Conservation (phyloP, 2,888 invertebrate species). For the Hydraecia micacea region DNA sequence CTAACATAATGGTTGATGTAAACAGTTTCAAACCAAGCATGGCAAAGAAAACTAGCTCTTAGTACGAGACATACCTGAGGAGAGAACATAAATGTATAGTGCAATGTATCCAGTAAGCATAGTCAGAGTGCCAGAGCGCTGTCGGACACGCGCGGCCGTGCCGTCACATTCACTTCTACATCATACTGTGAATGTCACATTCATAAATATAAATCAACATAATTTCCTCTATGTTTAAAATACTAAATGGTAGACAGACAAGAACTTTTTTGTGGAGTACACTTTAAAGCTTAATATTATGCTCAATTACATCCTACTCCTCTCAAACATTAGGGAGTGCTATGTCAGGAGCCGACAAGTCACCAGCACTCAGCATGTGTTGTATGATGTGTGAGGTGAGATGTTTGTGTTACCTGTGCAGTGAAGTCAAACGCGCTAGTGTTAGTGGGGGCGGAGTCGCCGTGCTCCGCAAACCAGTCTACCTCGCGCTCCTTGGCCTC, state of each 20-base stretch:
- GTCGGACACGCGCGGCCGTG: background rate
- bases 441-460: slow-evolving; percentile 82
- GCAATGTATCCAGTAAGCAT: slow-evolving; percentile 10
- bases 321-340: background rate
- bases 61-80: slow-evolving; percentile 54
- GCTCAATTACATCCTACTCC: background rate
- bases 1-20: background rate
- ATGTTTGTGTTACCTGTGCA: slow-evolving; percentile 87
- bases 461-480: slow-evolving; percentile 97
- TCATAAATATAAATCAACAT: slow-evolving; percentile 5
- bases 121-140: background rate
- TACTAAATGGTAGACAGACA: background rate
- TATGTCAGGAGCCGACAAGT: background rate
- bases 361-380: slow-evolving; percentile 2
- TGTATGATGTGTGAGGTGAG: slow-evolving; percentile 37
- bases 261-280: background rate
- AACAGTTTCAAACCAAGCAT: slow-evolving; percentile 37
- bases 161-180: slow-evolving; percentile 3
- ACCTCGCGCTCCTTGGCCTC: slow-evolving; percentile 94
- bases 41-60: slow-evolving; percentile 46
- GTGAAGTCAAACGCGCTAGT: slow-evolving; percentile 81
- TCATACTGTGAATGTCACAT: slow-evolving; percentile 46
- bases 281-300: background rate
- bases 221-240: background rate
- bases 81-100: slow-evolving; percentile 7